Conservation (phyloP, 1,140 invertebrate species). For the Rhyacophila brunnea region DNA sequence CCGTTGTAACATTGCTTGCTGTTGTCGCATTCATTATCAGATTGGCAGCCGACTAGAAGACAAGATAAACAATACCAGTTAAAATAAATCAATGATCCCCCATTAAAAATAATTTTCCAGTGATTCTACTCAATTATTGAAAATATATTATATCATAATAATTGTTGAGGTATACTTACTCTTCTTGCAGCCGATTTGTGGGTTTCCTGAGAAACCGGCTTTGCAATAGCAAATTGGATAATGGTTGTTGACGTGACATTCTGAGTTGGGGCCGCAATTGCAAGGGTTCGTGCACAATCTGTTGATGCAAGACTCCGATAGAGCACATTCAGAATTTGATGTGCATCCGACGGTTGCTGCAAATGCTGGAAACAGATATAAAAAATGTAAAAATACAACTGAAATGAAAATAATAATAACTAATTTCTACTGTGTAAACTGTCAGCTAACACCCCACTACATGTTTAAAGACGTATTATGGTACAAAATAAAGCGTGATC, state of each 20-base stretch:
- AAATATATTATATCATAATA: too few relatives aligned
- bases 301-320: slow-evolving; percentile 78
- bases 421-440: too few relatives aligned
- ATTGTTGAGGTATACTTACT: slow-evolving; percentile 49
- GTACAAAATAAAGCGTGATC: too few relatives aligned
- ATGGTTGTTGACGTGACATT: slow-evolving; percentile 76
- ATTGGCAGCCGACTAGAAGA: slow-evolving; percentile 71
- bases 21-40: slow-evolving; percentile 74
- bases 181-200: slow-evolving; percentile 75
- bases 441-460: slow-evolving; percentile 13
- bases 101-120: background rate
- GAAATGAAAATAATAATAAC: slow-evolving; percentile 7
- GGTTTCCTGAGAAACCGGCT: slow-evolving; percentile 78
- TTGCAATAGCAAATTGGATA: slow-evolving; percentile 79
- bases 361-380: slow-evolving; percentile 45
- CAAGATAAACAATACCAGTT: too few relatives aligned
- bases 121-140: background rate
- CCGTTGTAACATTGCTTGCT: slow-evolving; percentile 79
- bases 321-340: slow-evolving; percentile 75
- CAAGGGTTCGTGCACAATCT: slow-evolving; percentile 77
- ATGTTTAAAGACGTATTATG: too few relatives aligned
- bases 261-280: slow-evolving; percentile 78
- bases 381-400: background rate
- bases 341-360: slow-evolving; percentile 67
- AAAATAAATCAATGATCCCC: background rate